phyloP scores from a whole-genome alignment of 2,113 vertebrate species.

The Lepidothrix coronata region DNA sequence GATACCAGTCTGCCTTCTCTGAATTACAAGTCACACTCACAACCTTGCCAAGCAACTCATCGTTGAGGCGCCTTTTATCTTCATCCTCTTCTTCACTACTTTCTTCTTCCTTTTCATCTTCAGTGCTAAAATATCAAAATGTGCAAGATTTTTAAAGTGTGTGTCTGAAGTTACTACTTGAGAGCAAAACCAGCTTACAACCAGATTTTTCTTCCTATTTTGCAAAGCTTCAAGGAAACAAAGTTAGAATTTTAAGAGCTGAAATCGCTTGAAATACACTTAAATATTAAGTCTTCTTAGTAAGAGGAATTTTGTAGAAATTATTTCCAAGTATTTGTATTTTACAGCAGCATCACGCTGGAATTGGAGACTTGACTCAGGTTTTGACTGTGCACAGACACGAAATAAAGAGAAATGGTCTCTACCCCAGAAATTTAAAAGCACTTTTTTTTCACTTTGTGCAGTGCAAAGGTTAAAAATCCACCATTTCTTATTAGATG shows the following conservation, averaged over 20 bases:
- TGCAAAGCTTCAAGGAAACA: neutral
- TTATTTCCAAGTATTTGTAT: neutral
- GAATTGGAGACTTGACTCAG: neutral
- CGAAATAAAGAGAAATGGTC: neutral
- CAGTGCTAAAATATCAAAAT: conserved; percentile 77
- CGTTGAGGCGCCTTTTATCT: conserved; percentile 84
- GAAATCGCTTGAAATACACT: neutral
- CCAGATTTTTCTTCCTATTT: neutral
- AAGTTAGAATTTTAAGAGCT: neutral
- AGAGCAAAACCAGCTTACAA: neutral
- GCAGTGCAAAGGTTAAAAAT: neutral
- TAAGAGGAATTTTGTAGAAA: neutral
- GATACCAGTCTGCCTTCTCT: conserved; percentile 79
- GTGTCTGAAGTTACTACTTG: neutral
- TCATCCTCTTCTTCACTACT: conserved; percentile 95
- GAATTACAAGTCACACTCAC: conserved; percentile 76
- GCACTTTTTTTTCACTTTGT: neutral
- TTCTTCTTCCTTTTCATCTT: conserved; percentile 93
- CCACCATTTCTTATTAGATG: neutral
- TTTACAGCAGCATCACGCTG: neutral
- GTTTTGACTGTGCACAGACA: neutral
- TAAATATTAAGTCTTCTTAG: neutral
- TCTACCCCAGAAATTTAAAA: neutral
- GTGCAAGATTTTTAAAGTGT: neutral
- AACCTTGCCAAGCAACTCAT: conserved; percentile 91